Base-by-base conservation (phyloP, 2,888 invertebrate species). In the Periphyllus acericola region DNA sequence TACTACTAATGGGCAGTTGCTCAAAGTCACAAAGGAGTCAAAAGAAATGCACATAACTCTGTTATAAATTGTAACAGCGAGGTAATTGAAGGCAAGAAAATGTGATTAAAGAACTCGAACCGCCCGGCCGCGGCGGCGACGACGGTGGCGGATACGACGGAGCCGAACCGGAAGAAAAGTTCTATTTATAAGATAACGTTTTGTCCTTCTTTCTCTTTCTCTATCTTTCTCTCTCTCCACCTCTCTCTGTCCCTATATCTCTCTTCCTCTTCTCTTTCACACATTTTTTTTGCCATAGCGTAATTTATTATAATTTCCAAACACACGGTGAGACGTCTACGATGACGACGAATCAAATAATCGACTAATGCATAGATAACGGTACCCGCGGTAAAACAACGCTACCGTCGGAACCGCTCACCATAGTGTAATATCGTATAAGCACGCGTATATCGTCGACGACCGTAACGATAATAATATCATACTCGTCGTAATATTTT, bases 211-310 rank as follows among this genome's bases (percentile, higher is more conserved):
- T 71, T n/a, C 11, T n/a, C 2, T 11, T 6, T 17, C 32, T 6
- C 29, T 11, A 0, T 4, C 32, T 14, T 32, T 29, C 14, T 32
- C 1, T 14, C 14, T 9, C n/a, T 14, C 71, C 5, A 3, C 32
- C 29, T 32, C 3, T 14, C 5, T 0, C 11, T 11, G 1, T 2
- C 14, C 3, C 14, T 3, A 1, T 8, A 6, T 14, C 14, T 9
- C n/a, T 14, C 71, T 14, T 2, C 32, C 29, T 32, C 3, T 14
- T n/a, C 5, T 0, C 11, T 11, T 0, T 2, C 14, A 3, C 14
- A n/a, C n/a, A n/a, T n/a, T n/a, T 46, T 46, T 6, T 36, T 46
- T 46, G 11, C 14, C 46, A 0, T 29, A 14, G 71, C 32, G n/a
- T 71, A 32, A 71, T 71, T 71, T 71, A 71, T 71, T 71, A 29